Conservation (phyloP, 1,140 invertebrate genomes). For the Panagrolaimus sp. region DNA sequence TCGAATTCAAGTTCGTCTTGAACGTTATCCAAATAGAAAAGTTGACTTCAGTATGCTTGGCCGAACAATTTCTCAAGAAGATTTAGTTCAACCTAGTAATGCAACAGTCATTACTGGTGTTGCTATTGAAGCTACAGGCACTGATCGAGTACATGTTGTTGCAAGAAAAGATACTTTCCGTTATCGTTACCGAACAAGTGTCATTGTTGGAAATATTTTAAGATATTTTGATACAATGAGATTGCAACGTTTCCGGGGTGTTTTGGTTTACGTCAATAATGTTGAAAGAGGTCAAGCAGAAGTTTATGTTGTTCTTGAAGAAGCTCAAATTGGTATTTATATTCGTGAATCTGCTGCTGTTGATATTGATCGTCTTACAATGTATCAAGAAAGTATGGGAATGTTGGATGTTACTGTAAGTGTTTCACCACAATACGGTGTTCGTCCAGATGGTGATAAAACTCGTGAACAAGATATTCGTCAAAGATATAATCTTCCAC, state of each 20-base stretch:
- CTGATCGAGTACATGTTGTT: conserved; percentile 54
- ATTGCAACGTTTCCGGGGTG: conserved; percentile 53
- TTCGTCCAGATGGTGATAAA: conserved; percentile 51
- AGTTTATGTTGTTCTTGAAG: conserved; percentile 57
- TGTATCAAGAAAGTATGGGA: conserved; percentile 57
- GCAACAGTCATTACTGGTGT: conserved; percentile 58
- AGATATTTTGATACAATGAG: conserved; percentile 57
- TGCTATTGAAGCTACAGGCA: conserved; percentile 55
- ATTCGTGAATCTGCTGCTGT: conserved; percentile 54
- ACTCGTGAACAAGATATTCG: conserved; percentile 44
- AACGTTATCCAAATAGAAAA: conserved; percentile 53
- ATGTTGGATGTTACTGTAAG: conserved; percentile 50
- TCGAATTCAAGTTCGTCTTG: conserved; percentile 54
- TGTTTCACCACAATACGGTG: conserved; percentile 58
- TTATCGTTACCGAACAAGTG: conserved; percentile 55
- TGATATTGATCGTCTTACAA: conserved; percentile 57
- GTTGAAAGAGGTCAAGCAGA: conserved; percentile 57
- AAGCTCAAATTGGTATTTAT: conserved; percentile 55
- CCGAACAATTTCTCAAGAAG: conserved; percentile 50
- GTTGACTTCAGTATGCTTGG: conserved; percentile 55
- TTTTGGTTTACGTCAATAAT: conserved; percentile 57
- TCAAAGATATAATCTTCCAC: conserved; percentile 38
- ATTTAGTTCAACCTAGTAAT: conserved; percentile 57
- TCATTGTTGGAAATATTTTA: conserved; percentile 57
- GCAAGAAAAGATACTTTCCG: conserved; percentile 53